Conservation (phyloP, 2,113 vertebrate species). For the Trichomycterus rosablanca region DNA sequence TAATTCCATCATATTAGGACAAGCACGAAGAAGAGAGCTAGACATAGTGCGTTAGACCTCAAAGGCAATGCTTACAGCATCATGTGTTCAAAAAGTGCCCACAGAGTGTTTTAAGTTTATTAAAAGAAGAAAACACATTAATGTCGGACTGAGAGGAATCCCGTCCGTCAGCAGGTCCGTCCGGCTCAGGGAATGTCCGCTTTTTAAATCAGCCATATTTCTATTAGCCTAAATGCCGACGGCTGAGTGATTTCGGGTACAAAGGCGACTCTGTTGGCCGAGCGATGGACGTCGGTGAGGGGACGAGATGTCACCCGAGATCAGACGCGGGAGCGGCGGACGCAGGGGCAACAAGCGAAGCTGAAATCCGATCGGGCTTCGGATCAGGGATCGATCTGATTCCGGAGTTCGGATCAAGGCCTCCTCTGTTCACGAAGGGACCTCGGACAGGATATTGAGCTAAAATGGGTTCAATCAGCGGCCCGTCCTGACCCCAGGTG, state of each 20-base stretch:
- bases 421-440: conserved; percentile 54
- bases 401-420: conserved; percentile 60
- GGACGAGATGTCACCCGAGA: conserved; percentile 49
- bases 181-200: conserved; percentile 17
- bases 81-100: no score
- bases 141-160: conserved; percentile 2
- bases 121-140: no score
- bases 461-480: conserved; percentile 23
- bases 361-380: conserved; percentile 59
- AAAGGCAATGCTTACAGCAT: no score
- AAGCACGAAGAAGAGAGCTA: no score
- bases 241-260: conserved; percentile 23
- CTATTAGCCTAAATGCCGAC: conserved; percentile 12
- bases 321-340: conserved; percentile 63
- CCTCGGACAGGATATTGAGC: conserved; percentile 49
- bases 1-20: no score
- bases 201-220: conserved; percentile 24
- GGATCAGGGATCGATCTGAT: conserved; percentile 32
- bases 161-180: conserved; percentile 46
- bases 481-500: conserved; percentile 13
- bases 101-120: no score
- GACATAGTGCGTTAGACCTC: no score
- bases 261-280: conserved; percentile 30
- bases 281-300: conserved; percentile 7
- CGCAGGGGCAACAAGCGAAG: conserved; percentile 61